Base-by-base conservation (phyloP, 1,140 invertebrate genomes). In the Plectrocnemia conspersa region DNA sequence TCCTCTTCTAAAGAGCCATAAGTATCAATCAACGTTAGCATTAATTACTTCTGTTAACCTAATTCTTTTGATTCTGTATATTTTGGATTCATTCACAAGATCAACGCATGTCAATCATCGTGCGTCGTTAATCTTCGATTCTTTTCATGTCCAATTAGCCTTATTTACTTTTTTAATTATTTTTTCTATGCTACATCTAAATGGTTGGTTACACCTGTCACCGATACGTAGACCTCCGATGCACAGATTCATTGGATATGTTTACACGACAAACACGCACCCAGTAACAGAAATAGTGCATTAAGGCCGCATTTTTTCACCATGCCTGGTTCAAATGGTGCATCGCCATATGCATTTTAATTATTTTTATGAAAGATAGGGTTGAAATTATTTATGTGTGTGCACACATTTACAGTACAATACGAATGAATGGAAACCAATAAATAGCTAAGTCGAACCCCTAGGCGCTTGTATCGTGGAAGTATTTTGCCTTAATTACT, bases 301-400 rank as follows among this genome's bases (percentile, higher is more conserved):
- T 60, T 60, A 56, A 36, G 41, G 48, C 54, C 18, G 36, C 32
- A 48, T 38, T 35, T 49, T 59, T 52, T 50, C 42, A 50, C 47
- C 23, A 22, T n/a, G 44, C 48, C 45, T 40, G 21, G 47, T 44
- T 53, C 11, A 47, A 33, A 41, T 15, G 41, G 19, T 19, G 41
- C 22, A 45, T 35, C 47, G 46, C 59, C 54, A 56, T 56, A 35
- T 57, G 54, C 54, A 61, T 61, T 56, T 52, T 54, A 61, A 61
- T 61, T 57, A 61, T 61, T 61, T 61, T 61, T 57, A 61, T 50
- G 50, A 61, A n/a, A n/a, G 54, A 57, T 61, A 54, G 59, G 59
- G 59, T 57, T 56, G 54, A 61, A 56, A 61, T 61, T 56, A 61
- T 61, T 61, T 56, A 61, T 56, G 58, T 52, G 54, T 42, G 27